These are phyloP conservation scores for Agrochola circellaris DNA, from an alignment of 2,888 invertebrate genomes.

Conservation along the genomic window DNA sequence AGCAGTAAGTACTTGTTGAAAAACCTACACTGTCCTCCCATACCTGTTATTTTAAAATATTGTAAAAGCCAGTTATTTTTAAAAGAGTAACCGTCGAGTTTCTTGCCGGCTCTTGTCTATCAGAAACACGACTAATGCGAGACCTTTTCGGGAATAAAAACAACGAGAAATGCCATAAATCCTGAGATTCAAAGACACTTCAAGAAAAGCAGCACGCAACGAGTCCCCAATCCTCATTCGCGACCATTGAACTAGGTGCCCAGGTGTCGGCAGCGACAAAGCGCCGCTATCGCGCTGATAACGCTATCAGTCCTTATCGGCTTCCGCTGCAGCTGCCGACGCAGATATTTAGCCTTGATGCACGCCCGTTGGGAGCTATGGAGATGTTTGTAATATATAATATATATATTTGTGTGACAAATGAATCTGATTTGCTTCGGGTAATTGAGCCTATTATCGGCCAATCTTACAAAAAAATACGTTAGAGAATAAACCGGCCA, in stretches of 20 bases:
- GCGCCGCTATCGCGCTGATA: conserved; percentile 73
- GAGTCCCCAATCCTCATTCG: conserved; percentile 38
- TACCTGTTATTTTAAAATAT: too few relatives aligned
- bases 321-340: conserved; percentile 76
- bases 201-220: conserved; percentile 8
- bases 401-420: conserved; percentile 42
- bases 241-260: conserved; percentile 56
- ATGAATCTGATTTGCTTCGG: conserved; percentile 7
- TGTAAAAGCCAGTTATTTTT: too few relatives aligned
- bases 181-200: neutral
- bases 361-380: conserved; percentile 46
- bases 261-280: conserved; percentile 68
- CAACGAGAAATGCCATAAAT: neutral
- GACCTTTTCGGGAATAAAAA: too few relatives aligned
- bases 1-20: too few relatives aligned
- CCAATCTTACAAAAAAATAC: neutral
- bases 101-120: too few relatives aligned
- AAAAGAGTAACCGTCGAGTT: too few relatives aligned
- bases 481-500: too few relatives aligned
- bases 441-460: neutral
- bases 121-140: too few relatives aligned
- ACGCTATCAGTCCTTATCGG: conserved; percentile 77
- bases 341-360: conserved; percentile 65
- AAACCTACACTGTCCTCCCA: too few relatives aligned
- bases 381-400: conserved; percentile 59